Percentiles rank a stretch among this genome's conserved stretches.
phyloP scores from a whole-genome alignment of 2,797 vertebrate genomes.

The Corythornis leucogaster region DNA sequence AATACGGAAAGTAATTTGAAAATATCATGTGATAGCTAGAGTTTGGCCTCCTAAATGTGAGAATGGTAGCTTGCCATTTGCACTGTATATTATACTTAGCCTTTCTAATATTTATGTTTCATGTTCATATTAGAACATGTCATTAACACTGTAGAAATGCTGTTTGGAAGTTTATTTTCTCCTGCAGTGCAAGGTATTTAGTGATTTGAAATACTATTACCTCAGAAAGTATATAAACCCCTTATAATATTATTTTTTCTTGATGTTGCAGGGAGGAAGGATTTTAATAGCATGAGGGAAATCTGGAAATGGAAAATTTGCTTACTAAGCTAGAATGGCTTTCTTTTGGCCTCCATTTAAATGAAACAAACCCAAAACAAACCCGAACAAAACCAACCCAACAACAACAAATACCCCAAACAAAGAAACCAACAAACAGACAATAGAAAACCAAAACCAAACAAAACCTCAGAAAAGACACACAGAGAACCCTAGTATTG shows the following conservation, averaged over 20 bases:
- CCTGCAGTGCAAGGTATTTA: background rate
- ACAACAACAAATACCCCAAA: background rate
- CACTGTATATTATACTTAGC: background rate
- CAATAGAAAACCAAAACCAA: background rate
- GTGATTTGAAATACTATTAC: background rate
- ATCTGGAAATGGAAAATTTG: background rate
- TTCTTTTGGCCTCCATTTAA: background rate
- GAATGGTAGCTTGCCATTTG: background rate
- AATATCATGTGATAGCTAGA: background rate
- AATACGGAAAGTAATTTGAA: background rate
- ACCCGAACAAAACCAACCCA: too few relatives aligned
- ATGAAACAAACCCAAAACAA: background rate
- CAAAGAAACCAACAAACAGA: too few relatives aligned
- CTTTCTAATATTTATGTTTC: background rate
- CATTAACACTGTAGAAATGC: background rate
- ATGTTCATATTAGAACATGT: background rate
- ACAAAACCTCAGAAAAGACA: too few relatives aligned
- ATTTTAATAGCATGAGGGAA: background rate
- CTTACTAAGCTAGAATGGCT: background rate
- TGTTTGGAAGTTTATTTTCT: background rate
- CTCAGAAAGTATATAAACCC: background rate
- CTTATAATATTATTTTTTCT: background rate
- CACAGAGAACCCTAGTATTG: background rate
- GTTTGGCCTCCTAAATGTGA: background rate
- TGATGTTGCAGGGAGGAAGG: background rate